A percentile compares a stretch with the other conserved stretches of the same genome.
Conservation (phyloP, 2,113 vertebrate species). For the Polypterus bichir region DNA sequence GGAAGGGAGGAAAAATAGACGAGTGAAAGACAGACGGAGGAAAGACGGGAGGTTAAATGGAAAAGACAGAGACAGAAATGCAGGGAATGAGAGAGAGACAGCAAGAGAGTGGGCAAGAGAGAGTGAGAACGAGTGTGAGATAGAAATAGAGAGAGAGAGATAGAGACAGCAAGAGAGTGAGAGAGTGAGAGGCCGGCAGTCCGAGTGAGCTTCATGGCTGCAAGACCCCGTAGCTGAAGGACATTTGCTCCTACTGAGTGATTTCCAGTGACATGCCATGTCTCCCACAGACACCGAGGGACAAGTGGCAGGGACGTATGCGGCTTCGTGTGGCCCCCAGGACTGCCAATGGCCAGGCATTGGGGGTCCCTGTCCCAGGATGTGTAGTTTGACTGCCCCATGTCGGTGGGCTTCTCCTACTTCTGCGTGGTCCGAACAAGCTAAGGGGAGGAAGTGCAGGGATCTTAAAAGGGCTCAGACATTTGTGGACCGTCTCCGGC, state of each 20-base stretch:
- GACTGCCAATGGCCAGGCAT: too few relatives aligned
- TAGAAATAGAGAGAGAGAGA: neutral
- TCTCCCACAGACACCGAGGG: constrained; percentile 30
- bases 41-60: constrained; percentile 7
- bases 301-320: too few relatives aligned
- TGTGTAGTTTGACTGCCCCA: too few relatives aligned
- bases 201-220: constrained; percentile 8
- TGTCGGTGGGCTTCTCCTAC: too few relatives aligned
- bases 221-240: neutral
- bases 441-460: too few relatives aligned
- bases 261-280: constrained; percentile 19
- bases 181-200: neutral
- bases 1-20: constrained; percentile 27
- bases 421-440: too few relatives aligned
- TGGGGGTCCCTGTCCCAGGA: too few relatives aligned
- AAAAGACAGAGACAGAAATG: neutral
- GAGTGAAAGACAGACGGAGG: constrained; percentile 27
- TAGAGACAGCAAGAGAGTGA: neutral
- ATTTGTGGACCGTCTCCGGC: too few relatives aligned
- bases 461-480: too few relatives aligned
- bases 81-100: neutral
- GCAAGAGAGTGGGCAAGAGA: constrained; percentile 4
- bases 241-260: constrained; percentile 7
- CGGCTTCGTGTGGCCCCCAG: too few relatives aligned
- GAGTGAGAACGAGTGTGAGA: neutral